A percentile compares a stretch with the other conserved stretches of the same genome.
These are phyloP conservation scores for Drosophila tristis DNA, from an alignment of 1,140 invertebrate genomes.

Conservation along the genomic window DNA sequence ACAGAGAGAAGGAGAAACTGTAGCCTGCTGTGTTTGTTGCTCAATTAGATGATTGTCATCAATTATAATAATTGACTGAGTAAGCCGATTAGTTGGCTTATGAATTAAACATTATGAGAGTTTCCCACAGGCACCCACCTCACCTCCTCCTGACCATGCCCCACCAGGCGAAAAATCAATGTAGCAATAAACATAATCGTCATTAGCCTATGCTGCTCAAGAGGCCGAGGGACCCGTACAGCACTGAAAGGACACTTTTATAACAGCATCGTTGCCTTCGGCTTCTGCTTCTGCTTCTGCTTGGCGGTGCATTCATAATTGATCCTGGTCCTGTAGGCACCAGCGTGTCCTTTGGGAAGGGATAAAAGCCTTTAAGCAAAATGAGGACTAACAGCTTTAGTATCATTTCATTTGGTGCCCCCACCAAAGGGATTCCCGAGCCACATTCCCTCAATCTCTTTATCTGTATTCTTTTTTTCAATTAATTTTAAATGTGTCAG, in stretches of 20 bases:
- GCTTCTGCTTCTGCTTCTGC: slow-evolving; percentile 10
- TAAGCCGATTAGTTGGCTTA: slow-evolving; percentile 66
- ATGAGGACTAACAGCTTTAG: slow-evolving; percentile 57
- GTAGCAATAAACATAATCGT: slow-evolving; percentile 47
- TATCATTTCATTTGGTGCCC: slow-evolving; percentile 48
- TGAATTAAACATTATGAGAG: slow-evolving; percentile 40
- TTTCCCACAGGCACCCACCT: background rate
- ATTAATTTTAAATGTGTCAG: slow-evolving; percentile 32
- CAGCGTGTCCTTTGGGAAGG: slow-evolving; percentile 38
- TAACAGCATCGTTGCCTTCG: slow-evolving; percentile 3
- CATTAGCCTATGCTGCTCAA: slow-evolving; percentile 29
- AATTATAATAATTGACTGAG: slow-evolving; percentile 52
- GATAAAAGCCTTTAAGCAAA: slow-evolving; percentile 61
- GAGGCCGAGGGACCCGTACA: background rate
- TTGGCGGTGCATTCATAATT: slow-evolving; percentile 67
- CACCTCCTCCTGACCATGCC: background rate
- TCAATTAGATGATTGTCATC: slow-evolving; percentile 53
- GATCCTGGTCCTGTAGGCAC: slow-evolving; percentile 63
- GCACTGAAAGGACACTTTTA: slow-evolving; percentile 34
- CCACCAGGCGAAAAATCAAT: slow-evolving; percentile 48
- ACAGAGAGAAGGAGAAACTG: background rate
- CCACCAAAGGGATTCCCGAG: slow-evolving; percentile 30
- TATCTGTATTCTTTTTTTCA: slow-evolving; percentile 9
- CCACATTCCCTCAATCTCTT: slow-evolving; percentile 22
- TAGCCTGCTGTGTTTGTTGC: slow-evolving; percentile 28